Conservation (phyloP, 2,888 invertebrate genomes). For the Melanostoma mellinum region DNA sequence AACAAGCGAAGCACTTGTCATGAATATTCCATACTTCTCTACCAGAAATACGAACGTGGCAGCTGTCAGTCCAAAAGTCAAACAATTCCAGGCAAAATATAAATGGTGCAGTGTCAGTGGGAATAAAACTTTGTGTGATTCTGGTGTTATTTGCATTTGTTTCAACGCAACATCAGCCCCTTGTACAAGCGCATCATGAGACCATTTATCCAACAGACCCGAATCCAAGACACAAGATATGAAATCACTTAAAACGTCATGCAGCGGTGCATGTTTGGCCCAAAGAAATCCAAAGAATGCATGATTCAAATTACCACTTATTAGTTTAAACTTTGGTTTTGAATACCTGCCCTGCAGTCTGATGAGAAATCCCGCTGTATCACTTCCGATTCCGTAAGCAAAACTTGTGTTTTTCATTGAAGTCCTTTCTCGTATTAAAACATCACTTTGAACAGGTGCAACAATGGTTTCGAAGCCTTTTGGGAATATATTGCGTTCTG, state of each 20-base stretch:
- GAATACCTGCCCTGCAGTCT: neutral
- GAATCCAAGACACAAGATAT: neutral
- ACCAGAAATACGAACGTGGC: too few relatives aligned
- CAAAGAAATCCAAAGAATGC: slow-evolving; percentile 15
- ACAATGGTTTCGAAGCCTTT: neutral
- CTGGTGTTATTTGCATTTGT: too few relatives aligned
- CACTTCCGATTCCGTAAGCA: slow-evolving; percentile 5
- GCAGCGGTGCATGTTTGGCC: slow-evolving; percentile 6
- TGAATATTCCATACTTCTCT: too few relatives aligned
- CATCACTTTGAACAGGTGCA: neutral
- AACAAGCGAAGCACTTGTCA: too few relatives aligned
- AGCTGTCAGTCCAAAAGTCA: too few relatives aligned
- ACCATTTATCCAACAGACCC: slow-evolving; percentile 5
- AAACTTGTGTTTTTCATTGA: slow-evolving; percentile 15
- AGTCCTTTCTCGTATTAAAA: neutral
- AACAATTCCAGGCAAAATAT: too few relatives aligned
- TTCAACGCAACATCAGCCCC: too few relatives aligned
- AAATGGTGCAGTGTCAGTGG: too few relatives aligned
- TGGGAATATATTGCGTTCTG: neutral
- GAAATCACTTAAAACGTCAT: neutral
- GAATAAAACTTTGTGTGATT: too few relatives aligned
- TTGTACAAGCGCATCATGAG: too few relatives aligned
- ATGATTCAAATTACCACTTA: neutral
- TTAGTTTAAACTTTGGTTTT: slow-evolving; percentile 2
- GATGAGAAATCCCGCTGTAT: neutral